Conservation (phyloP, 2,797 vertebrate species). For the Halcyon leucocephala region DNA sequence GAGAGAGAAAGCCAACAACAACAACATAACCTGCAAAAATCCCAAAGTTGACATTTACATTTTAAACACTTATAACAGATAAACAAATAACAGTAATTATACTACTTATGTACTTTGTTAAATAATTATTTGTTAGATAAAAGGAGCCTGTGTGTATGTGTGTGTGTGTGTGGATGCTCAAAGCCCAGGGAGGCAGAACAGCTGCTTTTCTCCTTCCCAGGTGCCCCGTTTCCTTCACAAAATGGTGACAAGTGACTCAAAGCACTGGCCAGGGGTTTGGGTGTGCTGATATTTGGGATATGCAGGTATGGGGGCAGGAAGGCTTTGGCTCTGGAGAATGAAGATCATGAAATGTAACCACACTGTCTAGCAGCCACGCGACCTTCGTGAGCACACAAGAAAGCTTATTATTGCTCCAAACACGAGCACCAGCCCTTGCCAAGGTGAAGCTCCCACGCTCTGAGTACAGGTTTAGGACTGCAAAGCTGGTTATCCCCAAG, state of each 20-base stretch:
- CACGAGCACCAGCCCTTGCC: neutral
- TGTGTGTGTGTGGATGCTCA: constrained; percentile 33
- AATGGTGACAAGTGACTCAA: neutral
- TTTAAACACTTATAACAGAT: constrained; percentile 77
- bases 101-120: constrained; percentile 78
- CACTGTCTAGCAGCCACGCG: neutral
- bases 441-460: neutral
- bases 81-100: constrained; percentile 81
- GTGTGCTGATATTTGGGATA: neutral
- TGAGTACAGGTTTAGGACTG: neutral
- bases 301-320: neutral
- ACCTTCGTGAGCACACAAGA: fast-evolving
- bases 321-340: neutral
- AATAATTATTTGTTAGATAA: constrained; percentile 68
- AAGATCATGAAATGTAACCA: neutral
- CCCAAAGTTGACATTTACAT: constrained; percentile 77
- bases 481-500: neutral
- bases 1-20: constrained; percentile 1
- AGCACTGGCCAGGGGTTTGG: neutral
- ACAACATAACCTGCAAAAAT: constrained; percentile 23
- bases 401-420: neutral
- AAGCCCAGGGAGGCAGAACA: constrained; percentile 33
- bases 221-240: neutral
- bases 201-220: constrained; percentile 52
- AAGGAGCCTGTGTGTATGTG: neutral